phyloP scores from a whole-genome alignment of 2,888 invertebrate species.

The Cacoxenus indagator region DNA sequence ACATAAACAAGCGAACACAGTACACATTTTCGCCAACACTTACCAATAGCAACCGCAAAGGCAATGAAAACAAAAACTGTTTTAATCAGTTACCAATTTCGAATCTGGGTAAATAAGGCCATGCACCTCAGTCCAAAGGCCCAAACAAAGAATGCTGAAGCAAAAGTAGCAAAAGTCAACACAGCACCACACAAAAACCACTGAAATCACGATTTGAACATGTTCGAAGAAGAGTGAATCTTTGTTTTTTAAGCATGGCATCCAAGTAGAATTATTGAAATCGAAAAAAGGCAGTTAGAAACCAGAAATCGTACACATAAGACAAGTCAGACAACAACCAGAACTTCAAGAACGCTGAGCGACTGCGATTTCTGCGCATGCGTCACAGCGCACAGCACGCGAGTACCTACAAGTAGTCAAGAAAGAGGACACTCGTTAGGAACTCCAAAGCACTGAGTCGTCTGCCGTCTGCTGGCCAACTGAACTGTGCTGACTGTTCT shows the following conservation, averaged over 20 bases:
- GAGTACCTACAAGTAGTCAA: neutral
- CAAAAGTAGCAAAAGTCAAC: neutral
- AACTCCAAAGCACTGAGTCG: neutral
- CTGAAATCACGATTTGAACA: conserved; percentile 28
- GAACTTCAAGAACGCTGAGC: neutral
- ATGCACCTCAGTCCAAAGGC: conserved; percentile 49
- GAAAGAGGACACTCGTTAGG: neutral
- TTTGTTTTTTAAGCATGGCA: neutral
- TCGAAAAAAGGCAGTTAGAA: conserved; percentile 18
- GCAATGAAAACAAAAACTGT: conserved; percentile 18
- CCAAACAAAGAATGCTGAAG: conserved; percentile 18
- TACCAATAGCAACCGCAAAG: neutral
- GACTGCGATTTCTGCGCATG: neutral
- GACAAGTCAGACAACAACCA: neutral
- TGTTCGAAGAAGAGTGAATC: conserved; percentile 13
- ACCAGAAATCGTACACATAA: conserved; percentile 1
- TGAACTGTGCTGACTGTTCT: conserved; percentile 1
- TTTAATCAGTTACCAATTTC: conserved; percentile 47
- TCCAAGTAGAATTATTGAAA: conserved; percentile 3
- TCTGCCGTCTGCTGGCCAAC: neutral
- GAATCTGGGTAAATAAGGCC: conserved; percentile 67
- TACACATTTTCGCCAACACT: neutral
- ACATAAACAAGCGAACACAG: neutral
- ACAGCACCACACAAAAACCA: conserved; percentile 7
- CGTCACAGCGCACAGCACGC: neutral